Evolutionary conservation across 2,888 invertebrate genomes (phyloP).

Genomic region (Galerucella calmariensis): DNA sequence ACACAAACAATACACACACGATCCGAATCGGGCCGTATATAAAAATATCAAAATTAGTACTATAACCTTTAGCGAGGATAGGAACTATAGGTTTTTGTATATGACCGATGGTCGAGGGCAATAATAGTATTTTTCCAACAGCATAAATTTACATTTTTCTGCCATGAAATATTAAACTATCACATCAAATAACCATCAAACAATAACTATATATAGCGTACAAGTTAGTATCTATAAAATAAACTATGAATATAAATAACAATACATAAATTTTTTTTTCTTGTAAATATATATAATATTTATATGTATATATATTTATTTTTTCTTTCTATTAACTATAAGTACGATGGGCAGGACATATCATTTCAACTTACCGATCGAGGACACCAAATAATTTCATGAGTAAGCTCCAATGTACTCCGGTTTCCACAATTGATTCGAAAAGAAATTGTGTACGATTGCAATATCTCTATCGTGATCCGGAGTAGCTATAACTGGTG

Average conservation of each 20-base stretch:
- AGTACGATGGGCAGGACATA: slow-evolving; percentile 49
- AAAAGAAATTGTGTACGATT: slow-evolving; percentile 68
- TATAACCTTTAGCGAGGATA: slow-evolving; percentile 14
- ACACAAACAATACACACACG: neutral
- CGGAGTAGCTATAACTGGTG: slow-evolving; percentile 63
- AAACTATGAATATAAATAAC: slow-evolving; percentile 65
- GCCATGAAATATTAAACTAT: slow-evolving; percentile 21
- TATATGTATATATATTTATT: slow-evolving; percentile 33
- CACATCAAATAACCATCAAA: slow-evolving; percentile 35
- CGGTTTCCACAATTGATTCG: slow-evolving; percentile 69
- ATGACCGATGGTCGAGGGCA: slow-evolving; percentile 13
- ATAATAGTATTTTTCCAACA: slow-evolving; percentile 13
- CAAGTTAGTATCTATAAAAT: slow-evolving; percentile 59
- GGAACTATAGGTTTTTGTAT: slow-evolving; percentile 9
- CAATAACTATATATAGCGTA: slow-evolving; percentile 29
- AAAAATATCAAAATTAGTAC: slow-evolving; percentile 9
- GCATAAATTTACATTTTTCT: slow-evolving; percentile 5
- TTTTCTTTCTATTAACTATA: slow-evolving; percentile 51
- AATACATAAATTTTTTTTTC: slow-evolving; percentile 63
- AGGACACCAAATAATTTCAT: slow-evolving; percentile 52
- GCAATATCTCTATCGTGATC: slow-evolving; percentile 67
- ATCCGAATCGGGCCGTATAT: neutral
- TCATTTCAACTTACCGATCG: slow-evolving; percentile 32
- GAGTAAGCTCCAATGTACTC: slow-evolving; percentile 66
- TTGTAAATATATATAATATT: slow-evolving; percentile 39